Evolutionary conservation across 1,140 invertebrate species (phyloP), one percentile per base, ranked within the genome.

Genomic region (Mizuhopecten yessoensis): DNA sequence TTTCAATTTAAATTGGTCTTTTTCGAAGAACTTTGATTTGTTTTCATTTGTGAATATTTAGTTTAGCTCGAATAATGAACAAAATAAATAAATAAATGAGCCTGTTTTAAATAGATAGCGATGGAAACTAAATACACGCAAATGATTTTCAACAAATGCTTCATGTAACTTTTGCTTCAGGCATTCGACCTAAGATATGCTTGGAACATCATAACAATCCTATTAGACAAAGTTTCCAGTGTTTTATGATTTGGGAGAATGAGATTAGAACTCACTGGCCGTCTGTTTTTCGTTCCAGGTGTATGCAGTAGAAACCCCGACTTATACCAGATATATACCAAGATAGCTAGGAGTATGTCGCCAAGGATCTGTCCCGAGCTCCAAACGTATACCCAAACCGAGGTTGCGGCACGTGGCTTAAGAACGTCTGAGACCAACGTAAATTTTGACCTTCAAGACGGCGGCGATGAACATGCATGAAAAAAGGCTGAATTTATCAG

Each of bases 391-490:
- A 29, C 17, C 57, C 57, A 75, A 75, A 75, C 5, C 57, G 57
- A 75, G 57, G 57, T 75, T 17, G 57, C 17, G 57, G 57, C 57
- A 75, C 57, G 57, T 75, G 57, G 17, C 57, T 17, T 29, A 5
- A 29, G 57, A 75, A 75, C 57, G 57, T 75, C 57, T 75, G 57
- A 75, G 57, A 75, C 57, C 57, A 75, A 75, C 57, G 57, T 75
- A 75, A 75, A 75, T 75, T 75, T 75, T 75, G 57, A 75, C 57
- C 57, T 75, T 75, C 57, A 75, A 75, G 57, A 75, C 29, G 57
- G 57, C 57, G 57, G 57, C 57, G 57, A 75, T 75, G 57, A 75
- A n/a, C 23, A 1, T 75, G 57, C 57, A 75, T 75, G 57, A 5
- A 17, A 75, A n/a, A 29, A 75, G 57, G 57, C 57, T 75, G 57